Base-by-base conservation (phyloP, 2,888 invertebrate genomes). In the Drosophila picticornis region DNA sequence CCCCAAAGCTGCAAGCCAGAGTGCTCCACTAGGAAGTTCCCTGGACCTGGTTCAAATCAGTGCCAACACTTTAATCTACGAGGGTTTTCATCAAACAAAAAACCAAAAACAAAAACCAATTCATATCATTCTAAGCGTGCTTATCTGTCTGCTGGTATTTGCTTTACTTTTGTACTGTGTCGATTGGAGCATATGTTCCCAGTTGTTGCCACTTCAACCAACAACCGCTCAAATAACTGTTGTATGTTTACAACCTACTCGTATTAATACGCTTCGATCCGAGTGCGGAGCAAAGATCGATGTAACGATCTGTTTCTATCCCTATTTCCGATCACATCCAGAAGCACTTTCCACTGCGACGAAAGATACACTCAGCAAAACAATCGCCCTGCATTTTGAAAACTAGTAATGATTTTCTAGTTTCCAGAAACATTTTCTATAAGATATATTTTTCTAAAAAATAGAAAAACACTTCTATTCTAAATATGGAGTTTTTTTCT, bases 161-260 rank as follows among this genome's bases (percentile, higher is more conserved):
- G 29, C 29, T n/a, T 43, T 34, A 22, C 22, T 22, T 22, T 27
- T 43, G 13, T 13, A 31, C 31, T 43, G 22, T 25, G 22, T 16
- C n/a, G 4, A 25, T 55, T 22, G 22, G 5, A 19, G 36, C 34
- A 25, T 55, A 32, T 60, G 50, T 60, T 60, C 38, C 25, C 64
- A 48, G 4, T 32, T 60, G 60, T 60, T 40, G 38, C 48, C 60
- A 64, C 64, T 64, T 50, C n/a, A 50, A 60, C 22, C 36, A 59
- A 48, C 29, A 58, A 34, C 34, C 19, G 1, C 4, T n/a, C 4
- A 40, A 40, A 38, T 38, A 38, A 43, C 11, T 43, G 43, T 16
- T 22, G 9, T 38, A 38, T 22, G 43, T 32, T 52, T 34, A 40
- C 38, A 7, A 6, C 16, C 19, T 2, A 36, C 19, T 36, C 36